These are phyloP conservation scores for Pogonomyrmex californicus DNA, from an alignment of 1,140 invertebrate genomes.

Conservation along the genomic window DNA sequence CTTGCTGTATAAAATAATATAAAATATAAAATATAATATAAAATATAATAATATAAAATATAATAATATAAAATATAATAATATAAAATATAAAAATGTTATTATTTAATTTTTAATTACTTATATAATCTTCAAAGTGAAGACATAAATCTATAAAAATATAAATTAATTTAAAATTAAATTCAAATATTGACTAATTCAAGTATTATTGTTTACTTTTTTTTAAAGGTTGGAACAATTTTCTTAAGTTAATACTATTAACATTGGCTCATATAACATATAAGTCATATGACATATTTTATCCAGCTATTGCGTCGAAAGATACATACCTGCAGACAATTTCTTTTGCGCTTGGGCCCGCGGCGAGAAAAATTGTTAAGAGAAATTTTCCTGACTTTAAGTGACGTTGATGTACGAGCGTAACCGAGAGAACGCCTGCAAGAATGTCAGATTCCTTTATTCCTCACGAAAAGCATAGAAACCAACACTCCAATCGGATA, in stretches of 20 bases:
- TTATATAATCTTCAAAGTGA: neutral
- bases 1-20: no score
- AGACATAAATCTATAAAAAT: neutral
- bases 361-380: constrained; percentile 68
- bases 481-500: constrained; percentile 17
- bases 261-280: neutral
- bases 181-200: neutral
- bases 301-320: constrained; percentile 39
- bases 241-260: neutral
- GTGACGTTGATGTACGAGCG: constrained; percentile 73
- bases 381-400: constrained; percentile 71
- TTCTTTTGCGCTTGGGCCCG: constrained; percentile 23
- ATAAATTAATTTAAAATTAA: constrained; percentile 10
- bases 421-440: constrained; percentile 55
- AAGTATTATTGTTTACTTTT: neutral
- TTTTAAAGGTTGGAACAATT: neutral
- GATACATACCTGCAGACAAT: constrained; percentile 54
- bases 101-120: neutral
- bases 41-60: no score
- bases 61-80: no score
- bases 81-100: neutral
- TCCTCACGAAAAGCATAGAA: constrained; percentile 32
- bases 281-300: constrained; percentile 46
- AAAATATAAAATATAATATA: neutral
- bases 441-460: constrained; percentile 63